Conservation (phyloP, 2,113 vertebrate genomes). For the Cryptotis parvus region DNA sequence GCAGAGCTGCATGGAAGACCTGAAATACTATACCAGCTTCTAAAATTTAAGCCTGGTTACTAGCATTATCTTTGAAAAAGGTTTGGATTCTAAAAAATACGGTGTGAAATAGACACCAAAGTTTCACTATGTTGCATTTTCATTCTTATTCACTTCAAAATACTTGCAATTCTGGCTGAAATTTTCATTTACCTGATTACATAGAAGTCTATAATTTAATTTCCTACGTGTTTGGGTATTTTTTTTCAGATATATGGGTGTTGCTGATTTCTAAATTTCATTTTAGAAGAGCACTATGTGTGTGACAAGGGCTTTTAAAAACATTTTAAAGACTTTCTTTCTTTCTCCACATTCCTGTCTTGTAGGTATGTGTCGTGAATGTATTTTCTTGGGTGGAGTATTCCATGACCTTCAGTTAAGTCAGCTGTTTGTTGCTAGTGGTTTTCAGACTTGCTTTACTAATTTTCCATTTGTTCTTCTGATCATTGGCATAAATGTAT, state of each 20-base stretch:
- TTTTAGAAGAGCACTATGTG: no score
- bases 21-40: neutral
- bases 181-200: constrained; percentile 1
- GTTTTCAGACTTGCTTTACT: neutral
- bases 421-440: neutral
- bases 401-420: neutral
- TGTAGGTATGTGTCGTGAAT: neutral
- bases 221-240: neutral
- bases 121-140: neutral
- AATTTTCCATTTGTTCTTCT: neutral
- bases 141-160: constrained; percentile 20
- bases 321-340: constrained; percentile 1
- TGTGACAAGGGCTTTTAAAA: no score
- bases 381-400: neutral
- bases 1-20: neutral
- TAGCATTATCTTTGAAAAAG: neutral
- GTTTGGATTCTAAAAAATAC: constrained; percentile 12
- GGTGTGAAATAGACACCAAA: neutral
- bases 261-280: constrained; percentile 16
- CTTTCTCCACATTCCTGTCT: neutral
- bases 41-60: neutral
- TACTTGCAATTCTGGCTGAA: neutral
- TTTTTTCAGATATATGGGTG: neutral
- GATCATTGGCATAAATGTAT: neutral
- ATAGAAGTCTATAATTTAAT: neutral